Evolutionary conservation across 2,113 vertebrate genomes (phyloP).

Genomic region (Passer domesticus): DNA sequence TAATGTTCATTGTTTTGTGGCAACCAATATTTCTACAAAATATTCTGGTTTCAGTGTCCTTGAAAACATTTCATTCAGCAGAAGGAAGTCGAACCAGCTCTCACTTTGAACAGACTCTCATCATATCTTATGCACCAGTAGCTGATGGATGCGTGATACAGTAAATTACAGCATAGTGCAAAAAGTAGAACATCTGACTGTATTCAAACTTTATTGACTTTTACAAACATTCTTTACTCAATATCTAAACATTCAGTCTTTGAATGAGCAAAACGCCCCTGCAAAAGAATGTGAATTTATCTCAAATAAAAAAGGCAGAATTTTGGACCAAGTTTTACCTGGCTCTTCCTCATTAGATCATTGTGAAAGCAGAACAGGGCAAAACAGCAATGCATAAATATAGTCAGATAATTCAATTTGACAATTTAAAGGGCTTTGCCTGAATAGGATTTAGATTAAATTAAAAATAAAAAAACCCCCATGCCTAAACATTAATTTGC

Average conservation of each 20-base stretch:
- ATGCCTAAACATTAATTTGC: background rate
- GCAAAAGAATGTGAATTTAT: background rate
- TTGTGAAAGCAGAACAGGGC: background rate
- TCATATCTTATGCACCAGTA: background rate
- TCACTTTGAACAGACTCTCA: background rate
- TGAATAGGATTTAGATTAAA: background rate
- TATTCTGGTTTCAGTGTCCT: background rate
- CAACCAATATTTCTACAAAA: background rate
- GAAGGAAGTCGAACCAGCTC: background rate
- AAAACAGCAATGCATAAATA: background rate
- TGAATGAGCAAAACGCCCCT: background rate
- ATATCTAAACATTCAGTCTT: background rate
- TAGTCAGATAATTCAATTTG: background rate
- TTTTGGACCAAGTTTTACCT: background rate
- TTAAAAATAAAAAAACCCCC: too few species aligned
- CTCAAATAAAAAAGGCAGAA: background rate
- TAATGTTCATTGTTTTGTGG: background rate
- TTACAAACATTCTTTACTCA: background rate
- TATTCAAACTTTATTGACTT: background rate
- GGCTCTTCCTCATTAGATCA: background rate
- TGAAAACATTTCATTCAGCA: background rate
- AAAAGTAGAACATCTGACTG: background rate
- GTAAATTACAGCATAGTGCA: background rate
- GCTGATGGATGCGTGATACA: fast-evolving
- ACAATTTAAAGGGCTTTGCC: background rate